Conservation (phyloP, 2,113 vertebrate species). For the Rhynchomys soricoides region DNA sequence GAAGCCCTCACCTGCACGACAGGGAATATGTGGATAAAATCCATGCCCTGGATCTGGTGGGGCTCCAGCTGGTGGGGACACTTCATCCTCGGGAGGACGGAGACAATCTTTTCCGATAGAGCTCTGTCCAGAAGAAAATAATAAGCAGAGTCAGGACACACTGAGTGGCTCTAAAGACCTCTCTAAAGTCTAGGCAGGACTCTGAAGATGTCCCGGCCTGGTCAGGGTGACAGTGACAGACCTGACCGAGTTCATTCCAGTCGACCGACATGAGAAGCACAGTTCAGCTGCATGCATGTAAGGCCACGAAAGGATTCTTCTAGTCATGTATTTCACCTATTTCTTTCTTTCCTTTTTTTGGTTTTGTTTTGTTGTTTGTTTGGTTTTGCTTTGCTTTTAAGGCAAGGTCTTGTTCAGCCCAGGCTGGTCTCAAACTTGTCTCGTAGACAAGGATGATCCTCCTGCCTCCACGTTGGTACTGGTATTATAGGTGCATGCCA, state of each 20-base stretch:
- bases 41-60: constrained; percentile 98
- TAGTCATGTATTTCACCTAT: neutral
- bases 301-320: neutral
- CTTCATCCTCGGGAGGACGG: constrained; percentile 98
- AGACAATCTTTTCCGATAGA: constrained; percentile 98
- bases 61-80: constrained; percentile 97
- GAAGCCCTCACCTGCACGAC: constrained; percentile 92
- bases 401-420: neutral
- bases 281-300: neutral
- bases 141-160: neutral
- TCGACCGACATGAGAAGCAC: neutral
- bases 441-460: neutral
- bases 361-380: neutral
- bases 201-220: neutral
- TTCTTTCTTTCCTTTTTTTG: neutral
- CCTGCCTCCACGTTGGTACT: neutral
- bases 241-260: neutral
- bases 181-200: neutral
- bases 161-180: neutral
- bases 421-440: neutral
- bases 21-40: constrained; percentile 99
- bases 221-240: neutral
- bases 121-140: constrained; percentile 86
- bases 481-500: neutral
- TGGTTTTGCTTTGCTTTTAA: no score